phyloP scores from a whole-genome alignment of 2,797 vertebrate genomes.

The Falco biarmicus region DNA sequence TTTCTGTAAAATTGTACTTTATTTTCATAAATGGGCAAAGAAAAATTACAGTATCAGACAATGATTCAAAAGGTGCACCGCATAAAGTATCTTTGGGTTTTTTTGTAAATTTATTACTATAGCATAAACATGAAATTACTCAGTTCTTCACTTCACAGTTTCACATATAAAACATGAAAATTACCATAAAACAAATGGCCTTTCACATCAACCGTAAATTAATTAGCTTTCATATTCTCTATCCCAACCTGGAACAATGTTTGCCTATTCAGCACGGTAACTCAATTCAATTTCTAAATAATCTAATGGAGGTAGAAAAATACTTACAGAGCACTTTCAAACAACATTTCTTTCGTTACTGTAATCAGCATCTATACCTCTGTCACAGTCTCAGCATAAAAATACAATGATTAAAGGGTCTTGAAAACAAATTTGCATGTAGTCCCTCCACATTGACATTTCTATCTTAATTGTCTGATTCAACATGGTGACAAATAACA shows the following conservation, averaged over 20 bases:
- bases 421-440: not conserved
- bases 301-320: conserved; percentile 11
- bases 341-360: not conserved
- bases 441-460: not conserved
- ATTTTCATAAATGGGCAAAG: conserved; percentile 9
- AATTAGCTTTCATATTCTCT: not conserved
- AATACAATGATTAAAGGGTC: not conserved
- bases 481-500: not conserved
- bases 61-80: not conserved
- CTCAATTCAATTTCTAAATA: conserved; percentile 27
- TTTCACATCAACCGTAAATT: not conserved
- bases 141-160: not conserved
- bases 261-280: not conserved
- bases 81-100: not conserved
- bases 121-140: not conserved
- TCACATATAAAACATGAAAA: not conserved
- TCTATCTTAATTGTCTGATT: not conserved
- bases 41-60: not conserved
- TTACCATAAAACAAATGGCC: not conserved
- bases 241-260: not conserved
- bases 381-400: not conserved
- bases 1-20: conserved; percentile 23
- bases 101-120: not conserved
- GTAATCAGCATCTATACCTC: not conserved
- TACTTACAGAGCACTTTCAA: conserved; percentile 3